phyloP scores from a whole-genome alignment of 2,888 invertebrate species.

The Drosophila longiperda region DNA sequence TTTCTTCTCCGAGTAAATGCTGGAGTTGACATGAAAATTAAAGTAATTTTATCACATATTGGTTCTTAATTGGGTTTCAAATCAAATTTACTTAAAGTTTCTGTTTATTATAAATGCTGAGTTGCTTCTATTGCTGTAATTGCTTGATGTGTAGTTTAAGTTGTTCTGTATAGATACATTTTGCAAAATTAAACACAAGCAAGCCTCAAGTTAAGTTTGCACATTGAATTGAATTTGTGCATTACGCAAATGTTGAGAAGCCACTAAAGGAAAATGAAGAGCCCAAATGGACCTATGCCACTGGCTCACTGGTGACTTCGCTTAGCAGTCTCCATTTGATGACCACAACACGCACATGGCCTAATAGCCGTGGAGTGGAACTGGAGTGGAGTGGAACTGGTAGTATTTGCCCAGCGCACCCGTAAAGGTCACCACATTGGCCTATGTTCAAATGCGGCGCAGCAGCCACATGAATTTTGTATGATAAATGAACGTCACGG shows the following conservation, averaged over 20 bases:
- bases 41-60: neutral
- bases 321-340: conserved; percentile 35
- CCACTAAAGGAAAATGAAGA: conserved; percentile 62
- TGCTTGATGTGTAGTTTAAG: too few species aligned
- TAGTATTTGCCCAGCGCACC: conserved; percentile 20
- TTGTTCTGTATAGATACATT: neutral
- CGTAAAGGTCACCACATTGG: conserved; percentile 35
- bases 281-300: conserved; percentile 24
- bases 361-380: conserved; percentile 27
- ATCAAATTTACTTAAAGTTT: neutral
- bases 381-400: neutral
- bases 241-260: conserved; percentile 56
- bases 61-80: neutral
- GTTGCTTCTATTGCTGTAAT: neutral
- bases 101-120: neutral
- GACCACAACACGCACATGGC: conserved; percentile 56
- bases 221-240: conserved; percentile 68
- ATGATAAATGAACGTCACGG: conserved; percentile 74
- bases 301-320: conserved; percentile 5
- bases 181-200: neutral
- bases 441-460: conserved; percentile 32
- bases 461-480: conserved; percentile 72
- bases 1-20: neutral
- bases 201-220: neutral
- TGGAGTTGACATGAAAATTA: neutral